Conservation (phyloP, 53 echinoderm and acorn worm species). For the Antedon mediterranea region DNA sequence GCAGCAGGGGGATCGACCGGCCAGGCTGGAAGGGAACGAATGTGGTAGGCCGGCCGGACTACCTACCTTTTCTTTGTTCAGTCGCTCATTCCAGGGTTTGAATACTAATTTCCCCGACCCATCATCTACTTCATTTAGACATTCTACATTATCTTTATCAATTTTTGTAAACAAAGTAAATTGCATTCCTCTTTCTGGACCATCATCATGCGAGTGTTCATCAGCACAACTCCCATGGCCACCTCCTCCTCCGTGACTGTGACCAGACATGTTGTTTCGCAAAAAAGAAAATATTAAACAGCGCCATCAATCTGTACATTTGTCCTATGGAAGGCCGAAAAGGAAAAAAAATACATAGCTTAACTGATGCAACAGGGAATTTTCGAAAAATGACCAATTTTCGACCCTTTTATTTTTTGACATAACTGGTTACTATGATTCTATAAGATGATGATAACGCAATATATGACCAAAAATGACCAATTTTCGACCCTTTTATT, state of each 20-base stretch:
- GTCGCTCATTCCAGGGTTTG: slow-evolving; percentile 88
- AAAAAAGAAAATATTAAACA: not conserved
- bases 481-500: no score
- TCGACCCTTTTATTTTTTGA: no score
- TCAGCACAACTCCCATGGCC: slow-evolving; percentile 74
- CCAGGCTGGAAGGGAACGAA: no score
- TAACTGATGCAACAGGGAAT: no score
- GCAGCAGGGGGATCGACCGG: no score
- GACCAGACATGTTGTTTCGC: not conserved
- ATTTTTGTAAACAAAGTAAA: slow-evolving; percentile 86
- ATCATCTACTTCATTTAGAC: slow-evolving; percentile 71
- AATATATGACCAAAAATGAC: no score
- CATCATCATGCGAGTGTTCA: slow-evolving; percentile 38
- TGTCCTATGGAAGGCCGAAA: no score
- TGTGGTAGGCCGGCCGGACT: no score
- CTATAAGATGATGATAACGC: no score
- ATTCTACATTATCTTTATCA: slow-evolving; percentile 60
- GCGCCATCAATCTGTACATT: not conserved
- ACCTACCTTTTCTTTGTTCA: slow-evolving; percentile 61
- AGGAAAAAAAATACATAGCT: no score
- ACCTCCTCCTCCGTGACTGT: not conserved
- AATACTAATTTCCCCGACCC: slow-evolving; percentile 91
- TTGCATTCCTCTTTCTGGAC: slow-evolving; percentile 69
- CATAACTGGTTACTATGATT: no score
- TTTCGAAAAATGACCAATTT: no score